Evolutionary conservation across 2,888 invertebrate species (phyloP), one percentile per base, ranked within the genome.

Genomic region (Drosophila prostipennis): DNA sequence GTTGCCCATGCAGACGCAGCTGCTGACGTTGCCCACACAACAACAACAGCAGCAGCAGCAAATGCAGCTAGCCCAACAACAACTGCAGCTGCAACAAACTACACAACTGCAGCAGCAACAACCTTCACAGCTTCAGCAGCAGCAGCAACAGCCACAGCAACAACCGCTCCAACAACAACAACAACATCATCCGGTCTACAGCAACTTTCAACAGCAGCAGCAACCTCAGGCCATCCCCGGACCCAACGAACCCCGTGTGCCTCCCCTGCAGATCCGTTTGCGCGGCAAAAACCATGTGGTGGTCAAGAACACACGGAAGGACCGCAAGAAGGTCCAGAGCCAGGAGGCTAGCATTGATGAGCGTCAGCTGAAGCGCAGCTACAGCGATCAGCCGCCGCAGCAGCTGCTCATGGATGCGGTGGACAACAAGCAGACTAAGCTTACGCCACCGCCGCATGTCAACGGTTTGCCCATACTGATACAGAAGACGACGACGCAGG

Each of bases 251-350:
- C 95, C 96, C 7, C 93, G 97, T 59, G 98, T 98, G 49, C 97
- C 98, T 8, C 98, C 97, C 1, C 92, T 97, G 70, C 97, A 97
- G 91, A 97, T 98, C 83, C 97, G 97, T 63, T 92, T 98, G 43
- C 93, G 97, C 68, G 90, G 90, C 14, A 94, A 96, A 63, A 97
- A 96, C 90, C 96, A 96, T 0, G 96, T 96, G 42, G 96, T 97
- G 51, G 96, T 96, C 79, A 96, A 95, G 87, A 95, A 95, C 89
- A 95, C 95, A 53, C 95, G 96, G 80, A 95, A 95, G 79, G 94
- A 94, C 67, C 93, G 95, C 80, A 94, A 94, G 86, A 94, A 94
- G 84, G 54, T 13, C 1, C 64, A 61, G 13, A 61, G 14, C n/a
- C 65, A 67, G 42, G 68, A 58, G n/a, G 14, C 92, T 92, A 7